A percentile compares a stretch with the other conserved stretches of the same genome.
Conservation (phyloP, 1,140 invertebrate genomes). For the Caenorhabditis inopinata region DNA sequence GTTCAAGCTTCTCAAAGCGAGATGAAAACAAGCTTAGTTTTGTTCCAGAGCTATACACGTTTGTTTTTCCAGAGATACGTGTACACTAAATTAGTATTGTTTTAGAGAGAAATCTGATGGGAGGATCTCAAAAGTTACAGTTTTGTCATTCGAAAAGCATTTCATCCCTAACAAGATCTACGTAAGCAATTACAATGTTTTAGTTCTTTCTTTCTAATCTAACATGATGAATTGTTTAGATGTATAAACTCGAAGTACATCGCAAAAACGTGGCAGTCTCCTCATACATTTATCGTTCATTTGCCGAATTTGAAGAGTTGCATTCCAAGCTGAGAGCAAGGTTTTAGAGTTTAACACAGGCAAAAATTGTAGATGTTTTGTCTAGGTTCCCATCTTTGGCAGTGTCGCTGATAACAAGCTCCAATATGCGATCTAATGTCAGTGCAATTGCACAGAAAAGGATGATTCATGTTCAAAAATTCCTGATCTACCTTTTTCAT, state of each 20-base stretch:
- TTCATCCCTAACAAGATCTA: constrained; percentile 98
- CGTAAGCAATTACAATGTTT: too few relatives aligned
- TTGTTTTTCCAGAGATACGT: constrained; percentile 68
- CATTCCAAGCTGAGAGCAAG: constrained; percentile 82
- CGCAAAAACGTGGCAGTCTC: constrained; percentile 81
- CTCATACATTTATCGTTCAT: constrained; percentile 84
- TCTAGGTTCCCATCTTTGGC: constrained; percentile 39
- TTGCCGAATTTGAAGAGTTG: constrained; percentile 93
- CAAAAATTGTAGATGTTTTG: constrained; percentile 51
- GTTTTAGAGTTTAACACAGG: not conserved
- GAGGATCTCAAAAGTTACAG: constrained; percentile 79
- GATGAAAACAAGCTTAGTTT: constrained; percentile 82
- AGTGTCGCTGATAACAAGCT: constrained; percentile 74
- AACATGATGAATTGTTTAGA: constrained; percentile 62
- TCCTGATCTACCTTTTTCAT: constrained; percentile 81
- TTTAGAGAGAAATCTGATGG: constrained; percentile 84
- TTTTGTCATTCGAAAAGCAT: constrained; percentile 86
- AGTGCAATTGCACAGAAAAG: constrained; percentile 89
- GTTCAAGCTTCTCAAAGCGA: constrained; percentile 68
- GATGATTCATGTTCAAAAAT: constrained; percentile 80
- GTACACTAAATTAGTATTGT: constrained; percentile 31
- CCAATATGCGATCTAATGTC: constrained; percentile 86
- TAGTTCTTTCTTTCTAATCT: not conserved
- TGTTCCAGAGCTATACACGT: constrained; percentile 90
- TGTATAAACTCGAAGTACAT: constrained; percentile 85